Evolutionary conservation across 2,797 vertebrate species (phyloP), one percentile per base, ranked within the genome.

Genomic region (Sitta carolinensis): DNA sequence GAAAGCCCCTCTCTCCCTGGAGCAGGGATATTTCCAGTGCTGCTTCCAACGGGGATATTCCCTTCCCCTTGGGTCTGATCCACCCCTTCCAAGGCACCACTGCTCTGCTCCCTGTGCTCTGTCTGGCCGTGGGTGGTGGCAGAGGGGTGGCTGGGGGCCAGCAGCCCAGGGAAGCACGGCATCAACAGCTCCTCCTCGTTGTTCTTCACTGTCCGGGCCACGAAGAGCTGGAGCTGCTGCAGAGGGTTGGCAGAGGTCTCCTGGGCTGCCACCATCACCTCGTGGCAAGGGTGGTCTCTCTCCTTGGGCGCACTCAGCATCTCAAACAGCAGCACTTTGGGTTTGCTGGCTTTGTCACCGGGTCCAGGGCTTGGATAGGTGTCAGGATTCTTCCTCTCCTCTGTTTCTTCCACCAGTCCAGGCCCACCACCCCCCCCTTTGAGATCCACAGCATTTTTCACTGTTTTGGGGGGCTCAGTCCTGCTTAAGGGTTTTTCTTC

Each of bases 151-250:
- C 14, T 8, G 16, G 79, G 22, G 55, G 96, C 77, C 6, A 96
- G 96, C 54, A 84, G 92, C 22, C 63, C 50, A 3, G 97, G 52
- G 69, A 97, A 96, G 25, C 97, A 97, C 0, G 96, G 97, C 70
- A 92, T 89, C 77, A 97, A 59, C 87, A 97, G 83, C 76, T 98
- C 97, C 47, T 97, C 96, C 22, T 97, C 98, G 4, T 98, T 96
- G 26, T 55, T 93, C 77, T 95, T 91, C 47, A 97, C 97, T 0
- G 97, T 97, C 50, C 96, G 92, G 11, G 97, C 94, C 14, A 98
- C 97, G 1, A 97, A 97, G 75, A 96, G 94, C 90, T 97, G 96
- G 23, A 96, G 96, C 72, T 97, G 97, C 78, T 97, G 95, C 54
- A 97, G 89, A 16, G 96, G 63, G 52, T 97, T 97, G 23, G 87